Conservation (phyloP, 1,140 invertebrate genomes). For the Drosophila sulfurigaster region DNA sequence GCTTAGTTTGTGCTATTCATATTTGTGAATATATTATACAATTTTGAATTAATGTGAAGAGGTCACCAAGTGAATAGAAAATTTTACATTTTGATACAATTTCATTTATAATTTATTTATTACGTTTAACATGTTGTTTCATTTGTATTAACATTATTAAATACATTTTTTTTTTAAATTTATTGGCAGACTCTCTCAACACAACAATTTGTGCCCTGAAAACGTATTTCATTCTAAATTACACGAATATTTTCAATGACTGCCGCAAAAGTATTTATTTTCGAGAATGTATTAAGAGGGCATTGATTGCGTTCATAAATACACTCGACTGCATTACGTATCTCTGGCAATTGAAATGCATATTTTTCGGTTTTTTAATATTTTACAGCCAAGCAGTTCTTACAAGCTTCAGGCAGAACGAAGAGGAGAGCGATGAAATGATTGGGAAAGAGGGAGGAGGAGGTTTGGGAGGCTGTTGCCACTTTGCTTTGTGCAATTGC, state of each 20-base stretch:
- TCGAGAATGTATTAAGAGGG: background rate
- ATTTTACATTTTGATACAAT: no score
- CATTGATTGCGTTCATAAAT: conserved; percentile 14
- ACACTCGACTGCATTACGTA: background rate
- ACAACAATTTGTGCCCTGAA: no score
- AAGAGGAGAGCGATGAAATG: background rate
- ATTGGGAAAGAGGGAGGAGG: background rate
- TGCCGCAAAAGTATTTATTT: background rate
- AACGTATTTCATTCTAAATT: background rate
- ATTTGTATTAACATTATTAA: no score
- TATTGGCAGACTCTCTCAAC: no score
- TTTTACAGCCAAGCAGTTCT: conserved; percentile 16
- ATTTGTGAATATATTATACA: no score
- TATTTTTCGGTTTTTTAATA: conserved; percentile 39
- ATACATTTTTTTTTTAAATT: no score
- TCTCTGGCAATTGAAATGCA: conserved; percentile 9
- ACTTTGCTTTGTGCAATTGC: conserved; percentile 77
- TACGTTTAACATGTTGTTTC: no score
- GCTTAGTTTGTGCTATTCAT: no score
- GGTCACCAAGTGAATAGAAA: no score
- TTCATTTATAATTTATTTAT: no score
- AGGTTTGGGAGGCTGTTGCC: conserved; percentile 42
- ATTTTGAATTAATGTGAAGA: no score
- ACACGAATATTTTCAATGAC: background rate
- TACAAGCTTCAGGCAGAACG: conserved; percentile 7